phyloP scores from a whole-genome alignment of 2,888 invertebrate species.

The Lochmaea capreae region DNA sequence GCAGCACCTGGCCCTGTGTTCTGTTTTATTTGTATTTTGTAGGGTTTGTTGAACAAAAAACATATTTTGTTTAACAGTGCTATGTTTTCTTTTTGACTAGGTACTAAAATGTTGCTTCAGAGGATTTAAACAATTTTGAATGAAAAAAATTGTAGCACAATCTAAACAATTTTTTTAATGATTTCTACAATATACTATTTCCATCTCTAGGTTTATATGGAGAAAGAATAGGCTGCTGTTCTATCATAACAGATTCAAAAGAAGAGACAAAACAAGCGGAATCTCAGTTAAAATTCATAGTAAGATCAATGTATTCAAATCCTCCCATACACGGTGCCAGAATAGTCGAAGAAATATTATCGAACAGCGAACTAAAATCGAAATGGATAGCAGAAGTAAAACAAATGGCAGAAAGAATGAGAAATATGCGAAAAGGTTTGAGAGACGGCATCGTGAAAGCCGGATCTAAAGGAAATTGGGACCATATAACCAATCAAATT shows the following conservation, averaged over 20 bases:
- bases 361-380: constrained; percentile 65
- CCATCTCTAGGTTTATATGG: constrained; percentile 67
- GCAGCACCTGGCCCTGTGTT: too few relatives aligned
- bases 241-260: constrained; percentile 67
- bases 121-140: too few relatives aligned
- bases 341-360: constrained; percentile 70
- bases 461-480: constrained; percentile 72
- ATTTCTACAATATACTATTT: neutral
- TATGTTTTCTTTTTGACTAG: too few relatives aligned
- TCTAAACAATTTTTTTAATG: too few relatives aligned
- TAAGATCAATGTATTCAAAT: constrained; percentile 75
- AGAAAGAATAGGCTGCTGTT: constrained; percentile 73
- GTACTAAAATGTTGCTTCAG: too few relatives aligned
- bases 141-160: too few relatives aligned
- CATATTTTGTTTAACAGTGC: too few relatives aligned
- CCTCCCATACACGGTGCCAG: constrained; percentile 76
- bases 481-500: constrained; percentile 76
- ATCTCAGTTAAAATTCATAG: constrained; percentile 74
- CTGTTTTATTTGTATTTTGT: too few relatives aligned
- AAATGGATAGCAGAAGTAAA: constrained; percentile 71
- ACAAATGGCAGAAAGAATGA: constrained; percentile 35
- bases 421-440: constrained; percentile 69
- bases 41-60: too few relatives aligned
- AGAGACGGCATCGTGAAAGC: constrained; percentile 69
- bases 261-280: constrained; percentile 71